Percentiles rank a stretch among this genome's conserved stretches.
Conservation (phyloP, 2,888 invertebrate species). For the Sesia apiformis region DNA sequence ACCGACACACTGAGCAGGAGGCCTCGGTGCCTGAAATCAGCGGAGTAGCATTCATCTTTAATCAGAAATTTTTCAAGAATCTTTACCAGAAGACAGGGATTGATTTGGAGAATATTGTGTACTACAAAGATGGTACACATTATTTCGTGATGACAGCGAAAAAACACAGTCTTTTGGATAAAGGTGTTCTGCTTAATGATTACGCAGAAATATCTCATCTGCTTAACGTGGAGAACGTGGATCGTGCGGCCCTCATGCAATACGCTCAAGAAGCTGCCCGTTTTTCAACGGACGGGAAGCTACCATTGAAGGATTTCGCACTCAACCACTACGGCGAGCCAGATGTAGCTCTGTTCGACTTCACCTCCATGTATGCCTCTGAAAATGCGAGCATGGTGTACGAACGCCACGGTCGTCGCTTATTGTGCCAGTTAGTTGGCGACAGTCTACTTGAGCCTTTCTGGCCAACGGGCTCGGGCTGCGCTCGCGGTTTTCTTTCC, state of each 20-base stretch:
- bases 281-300: slow-evolving; percentile 90
- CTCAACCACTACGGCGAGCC: slow-evolving; percentile 98
- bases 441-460: slow-evolving; percentile 98
- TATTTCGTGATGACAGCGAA: slow-evolving; percentile 99
- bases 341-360: slow-evolving; percentile 99
- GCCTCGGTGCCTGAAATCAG: slow-evolving; percentile 95
- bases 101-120: slow-evolving; percentile 98
- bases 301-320: slow-evolving; percentile 94
- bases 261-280: slow-evolving; percentile 97
- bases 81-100: slow-evolving; percentile 92
- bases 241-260: slow-evolving; percentile 88
- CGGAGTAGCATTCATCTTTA: slow-evolving; percentile 97
- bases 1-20: slow-evolving; percentile 93
- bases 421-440: slow-evolving; percentile 94
- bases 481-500: slow-evolving; percentile 96
- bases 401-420: slow-evolving; percentile 79
- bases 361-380: slow-evolving; percentile 98
- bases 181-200: slow-evolving; percentile 88
- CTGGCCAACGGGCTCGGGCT: slow-evolving; percentile 99
- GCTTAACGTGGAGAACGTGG: slow-evolving; percentile 91
- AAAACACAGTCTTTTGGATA: slow-evolving; percentile 94
- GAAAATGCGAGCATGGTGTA: slow-evolving; percentile 92
- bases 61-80: slow-evolving; percentile 98
- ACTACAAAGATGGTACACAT: slow-evolving; percentile 99
- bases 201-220: slow-evolving; percentile 91